These are phyloP conservation scores for Ondatra zibethicus DNA, from an alignment of 2,113 vertebrate genomes.

Conservation along the genomic window DNA sequence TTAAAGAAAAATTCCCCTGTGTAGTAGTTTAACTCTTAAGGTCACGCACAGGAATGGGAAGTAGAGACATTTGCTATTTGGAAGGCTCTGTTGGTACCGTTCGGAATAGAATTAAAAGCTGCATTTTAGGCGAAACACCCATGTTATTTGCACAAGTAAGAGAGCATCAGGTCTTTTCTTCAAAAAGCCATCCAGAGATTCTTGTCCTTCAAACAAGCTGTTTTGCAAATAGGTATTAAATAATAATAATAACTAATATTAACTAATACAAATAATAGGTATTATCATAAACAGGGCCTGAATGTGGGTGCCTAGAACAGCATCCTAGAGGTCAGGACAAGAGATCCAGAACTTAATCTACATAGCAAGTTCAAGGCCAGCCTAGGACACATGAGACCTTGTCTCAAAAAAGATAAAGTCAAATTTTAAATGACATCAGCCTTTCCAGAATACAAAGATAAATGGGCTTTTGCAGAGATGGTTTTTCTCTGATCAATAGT, in stretches of 20 bases:
- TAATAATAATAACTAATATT: too few relatives aligned
- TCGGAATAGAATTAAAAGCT: conserved; percentile 47
- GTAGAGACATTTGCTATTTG: conserved; percentile 63
- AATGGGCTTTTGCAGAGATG: conserved; percentile 7
- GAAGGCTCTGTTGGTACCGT: conserved; percentile 49
- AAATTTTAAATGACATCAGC: conserved; percentile 13
- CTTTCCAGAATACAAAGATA: conserved; percentile 38
- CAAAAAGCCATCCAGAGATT: conserved; percentile 49
- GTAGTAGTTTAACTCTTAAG: conserved; percentile 80
- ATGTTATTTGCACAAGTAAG: conserved; percentile 57
- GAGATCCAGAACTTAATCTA: neutral
- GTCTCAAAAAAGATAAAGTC: neutral
- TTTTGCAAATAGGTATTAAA: neutral
- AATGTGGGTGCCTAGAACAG: neutral
- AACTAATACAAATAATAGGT: neutral
- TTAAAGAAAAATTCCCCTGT: conserved; percentile 80
- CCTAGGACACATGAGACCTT: neutral
- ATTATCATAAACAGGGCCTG: neutral
- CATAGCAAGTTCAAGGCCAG: neutral
- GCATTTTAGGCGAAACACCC: conserved; percentile 55
- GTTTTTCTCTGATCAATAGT: neutral
- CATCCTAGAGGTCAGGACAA: neutral
- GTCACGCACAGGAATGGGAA: conserved; percentile 71
- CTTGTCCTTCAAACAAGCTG: neutral
- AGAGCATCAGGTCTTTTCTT: conserved; percentile 24